Conservation (phyloP, 1,140 invertebrate species). For the Drosophila pandora region DNA sequence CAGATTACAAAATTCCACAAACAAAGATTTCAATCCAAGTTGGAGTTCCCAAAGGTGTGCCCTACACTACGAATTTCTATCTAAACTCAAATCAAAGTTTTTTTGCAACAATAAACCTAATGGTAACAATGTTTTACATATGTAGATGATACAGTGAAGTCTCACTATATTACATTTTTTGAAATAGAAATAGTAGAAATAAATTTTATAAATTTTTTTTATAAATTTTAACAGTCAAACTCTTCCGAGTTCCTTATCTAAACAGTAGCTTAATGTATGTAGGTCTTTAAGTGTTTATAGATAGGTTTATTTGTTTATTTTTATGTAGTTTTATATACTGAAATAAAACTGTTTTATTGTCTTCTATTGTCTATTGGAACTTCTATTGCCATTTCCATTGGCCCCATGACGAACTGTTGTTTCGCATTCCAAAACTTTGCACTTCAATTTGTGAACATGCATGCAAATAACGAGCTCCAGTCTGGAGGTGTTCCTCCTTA, state of each 20-base stretch:
- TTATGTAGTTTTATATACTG: not conserved
- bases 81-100: constrained; percentile 72
- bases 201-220: no score
- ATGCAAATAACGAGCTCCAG: constrained; percentile 61
- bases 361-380: constrained; percentile 1
- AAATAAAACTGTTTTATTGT: constrained; percentile 17
- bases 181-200: no score
- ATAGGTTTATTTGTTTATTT: not conserved
- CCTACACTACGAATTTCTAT: constrained; percentile 15
- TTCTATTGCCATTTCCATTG: constrained; percentile 3
- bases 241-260: not conserved
- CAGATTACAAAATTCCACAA: constrained; percentile 30
- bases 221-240: no score
- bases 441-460: constrained; percentile 73
- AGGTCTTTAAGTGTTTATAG: not conserved
- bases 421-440: constrained; percentile 67
- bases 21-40: constrained; percentile 12
- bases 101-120: constrained; percentile 46
- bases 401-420: constrained; percentile 32
- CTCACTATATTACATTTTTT: not conserved
- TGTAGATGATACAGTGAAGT: not conserved
- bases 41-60: constrained; percentile 8
- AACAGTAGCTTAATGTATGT: not conserved
- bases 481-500: constrained; percentile 8
- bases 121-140: constrained; percentile 44